Evolutionary conservation across 1,140 invertebrate species (phyloP).

Genomic region (Rhyacophila brunnea): DNA sequence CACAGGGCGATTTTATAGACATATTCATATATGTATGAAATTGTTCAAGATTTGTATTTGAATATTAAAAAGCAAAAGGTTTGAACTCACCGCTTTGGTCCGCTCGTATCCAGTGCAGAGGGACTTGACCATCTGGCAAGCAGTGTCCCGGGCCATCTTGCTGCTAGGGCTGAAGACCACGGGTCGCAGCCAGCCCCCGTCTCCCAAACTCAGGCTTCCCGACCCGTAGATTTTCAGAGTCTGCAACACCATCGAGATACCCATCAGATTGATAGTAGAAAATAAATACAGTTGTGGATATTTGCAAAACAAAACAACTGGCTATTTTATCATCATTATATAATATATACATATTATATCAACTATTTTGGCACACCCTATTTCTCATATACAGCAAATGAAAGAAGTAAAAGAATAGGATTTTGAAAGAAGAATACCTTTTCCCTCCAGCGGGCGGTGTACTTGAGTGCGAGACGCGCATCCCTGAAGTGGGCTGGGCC

Average conservation of each 20-base stretch:
- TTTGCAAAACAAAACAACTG: no score
- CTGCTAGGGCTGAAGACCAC: slow-evolving; percentile 91
- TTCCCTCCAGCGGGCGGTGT: slow-evolving; percentile 44
- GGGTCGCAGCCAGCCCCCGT: slow-evolving; percentile 78
- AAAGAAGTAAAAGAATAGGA: no score
- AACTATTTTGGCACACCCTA: no score
- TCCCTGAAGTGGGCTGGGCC: slow-evolving; percentile 35
- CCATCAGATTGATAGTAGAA: no score
- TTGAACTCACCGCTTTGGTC: slow-evolving; percentile 60
- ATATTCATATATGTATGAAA: no score
- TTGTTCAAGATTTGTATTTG: no score
- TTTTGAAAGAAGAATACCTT: slow-evolving; percentile 35
- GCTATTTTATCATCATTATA: background rate
- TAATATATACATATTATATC: slow-evolving; percentile 12
- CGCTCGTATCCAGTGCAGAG: slow-evolving; percentile 72
- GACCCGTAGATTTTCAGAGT: slow-evolving; percentile 8
- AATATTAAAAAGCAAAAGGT: no score
- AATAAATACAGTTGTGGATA: no score
- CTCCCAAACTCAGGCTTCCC: slow-evolving; percentile 40
- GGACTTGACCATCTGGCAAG: slow-evolving; percentile 84
- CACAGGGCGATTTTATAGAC: no score
- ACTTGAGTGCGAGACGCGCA: slow-evolving; percentile 44
- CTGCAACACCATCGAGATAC: no score
- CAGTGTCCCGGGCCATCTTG: slow-evolving; percentile 81
- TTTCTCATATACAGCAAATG: no score